Evolutionary conservation across 1,140 invertebrate species (phyloP).

Genomic region (Tenebrio molitor): DNA sequence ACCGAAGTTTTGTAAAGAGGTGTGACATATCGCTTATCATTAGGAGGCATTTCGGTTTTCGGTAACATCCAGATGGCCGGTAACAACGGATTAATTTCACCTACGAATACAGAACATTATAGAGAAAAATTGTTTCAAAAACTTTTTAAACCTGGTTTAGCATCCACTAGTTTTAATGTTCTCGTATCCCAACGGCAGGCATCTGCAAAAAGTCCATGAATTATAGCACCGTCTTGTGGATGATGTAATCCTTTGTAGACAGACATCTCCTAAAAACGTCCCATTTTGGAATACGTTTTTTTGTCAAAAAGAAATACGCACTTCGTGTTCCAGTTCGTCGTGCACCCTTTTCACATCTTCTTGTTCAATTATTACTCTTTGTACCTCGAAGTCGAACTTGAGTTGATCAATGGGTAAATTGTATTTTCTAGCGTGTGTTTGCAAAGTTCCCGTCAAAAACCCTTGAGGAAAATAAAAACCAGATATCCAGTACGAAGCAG

Average conservation of each 20-base stretch:
- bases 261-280: constrained; percentile 48
- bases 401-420: constrained; percentile 88
- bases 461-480: constrained; percentile 94
- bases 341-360: constrained; percentile 74
- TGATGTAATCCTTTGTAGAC: constrained; percentile 66
- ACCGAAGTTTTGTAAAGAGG: constrained; percentile 90
- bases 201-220: constrained; percentile 91
- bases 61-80: constrained; percentile 84
- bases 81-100: constrained; percentile 82
- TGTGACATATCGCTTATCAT: constrained; percentile 78
- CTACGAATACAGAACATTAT: constrained; percentile 66
- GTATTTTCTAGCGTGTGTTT: constrained; percentile 87
- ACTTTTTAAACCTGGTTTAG: constrained; percentile 73
- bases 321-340: constrained; percentile 64
- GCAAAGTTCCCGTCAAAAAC: constrained; percentile 88
- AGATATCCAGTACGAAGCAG: constrained; percentile 89
- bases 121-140: too few species aligned
- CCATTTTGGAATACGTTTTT: not conserved
- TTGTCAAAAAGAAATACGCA: constrained; percentile 50
- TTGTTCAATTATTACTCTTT: constrained; percentile 73
- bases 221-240: constrained; percentile 82
- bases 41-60: constrained; percentile 71
- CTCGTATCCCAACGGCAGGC: constrained; percentile 85
- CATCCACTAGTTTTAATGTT: constrained; percentile 77
- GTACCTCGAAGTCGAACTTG: constrained; percentile 81